Base-by-base conservation (phyloP, 2,113 vertebrate genomes). In the Python bivittatus region DNA sequence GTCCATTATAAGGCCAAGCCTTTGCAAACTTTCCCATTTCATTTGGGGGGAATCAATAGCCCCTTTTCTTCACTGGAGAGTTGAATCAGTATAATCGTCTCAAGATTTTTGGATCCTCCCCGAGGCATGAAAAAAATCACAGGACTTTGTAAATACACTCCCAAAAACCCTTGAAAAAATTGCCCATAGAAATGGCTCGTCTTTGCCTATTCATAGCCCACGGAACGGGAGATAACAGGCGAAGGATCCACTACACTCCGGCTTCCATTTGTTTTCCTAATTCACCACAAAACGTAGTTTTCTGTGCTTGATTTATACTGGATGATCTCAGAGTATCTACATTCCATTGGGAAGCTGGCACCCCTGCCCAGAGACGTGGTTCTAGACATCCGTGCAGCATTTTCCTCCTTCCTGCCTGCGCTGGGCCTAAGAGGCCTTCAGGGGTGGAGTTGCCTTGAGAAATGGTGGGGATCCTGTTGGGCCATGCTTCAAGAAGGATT, bases 1-100 rank as follows among this genome's bases (percentile, higher is more conserved):
- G 93, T 88, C 94, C 88, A 5, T 90, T n/a, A 88, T 89, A 92
- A 95, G 92, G 42, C 1, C 2, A 90, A 44, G 0, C 90, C 83
- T 89, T 27, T 60, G 92, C 84, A 89, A 85, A 92, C 52, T 84
- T 94, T 53, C 68, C 72, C 86, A 48, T 58, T 68, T 48, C 54
- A 13, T 58, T n/a, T 44, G 61, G 25, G 56, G 48, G 60, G 52
- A 61, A 84, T 57, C 1, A 33, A 20, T 53, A n/a, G 58, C 64
- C 68, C 53, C 86, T 84, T 52, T 85, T 56, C 11, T 92, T 92
- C 68, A 88, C 1, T 54, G 68, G 87, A 1, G 15, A 25, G 25
- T 23, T 54, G 92, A 86, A 29, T 91, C 15, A 84, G n/a, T 56
- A 1, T 86, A 61, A 52, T 13, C 84, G 44, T 44, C n/a, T 60